A percentile compares a stretch with the other conserved stretches of the same genome.
phyloP scores from a whole-genome alignment of 2,113 vertebrate species.

The Phyllostomus discolor region DNA sequence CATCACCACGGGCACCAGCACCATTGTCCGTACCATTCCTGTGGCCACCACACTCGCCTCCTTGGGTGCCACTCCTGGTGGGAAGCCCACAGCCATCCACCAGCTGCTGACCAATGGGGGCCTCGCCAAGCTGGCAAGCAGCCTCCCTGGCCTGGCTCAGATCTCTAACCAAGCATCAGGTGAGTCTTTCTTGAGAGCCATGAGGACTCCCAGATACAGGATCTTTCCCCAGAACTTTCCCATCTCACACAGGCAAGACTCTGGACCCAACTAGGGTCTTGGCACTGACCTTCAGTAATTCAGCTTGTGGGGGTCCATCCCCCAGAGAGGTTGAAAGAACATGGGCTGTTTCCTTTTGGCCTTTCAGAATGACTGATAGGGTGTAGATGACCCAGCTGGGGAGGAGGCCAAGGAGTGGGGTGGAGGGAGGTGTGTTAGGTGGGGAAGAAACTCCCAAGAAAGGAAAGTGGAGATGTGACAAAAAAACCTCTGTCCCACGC shows the following conservation, averaged over 20 bases:
- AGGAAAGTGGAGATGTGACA: not conserved
- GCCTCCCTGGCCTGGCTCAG: slow-evolving; percentile 92
- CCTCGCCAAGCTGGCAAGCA: slow-evolving; percentile 94
- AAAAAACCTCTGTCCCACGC: not conserved
- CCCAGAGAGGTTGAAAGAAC: not conserved
- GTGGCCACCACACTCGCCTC: slow-evolving; percentile 86
- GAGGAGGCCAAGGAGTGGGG: not conserved
- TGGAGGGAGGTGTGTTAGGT: not conserved
- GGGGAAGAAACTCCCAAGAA: not conserved
- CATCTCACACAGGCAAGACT: not conserved
- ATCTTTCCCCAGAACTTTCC: not conserved
- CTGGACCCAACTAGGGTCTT: not conserved
- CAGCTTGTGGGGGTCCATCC: not conserved
- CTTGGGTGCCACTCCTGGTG: slow-evolving; percentile 78
- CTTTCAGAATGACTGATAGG: not conserved
- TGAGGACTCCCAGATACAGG: not conserved
- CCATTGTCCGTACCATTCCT: slow-evolving; percentile 91
- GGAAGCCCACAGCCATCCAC: slow-evolving; percentile 94
- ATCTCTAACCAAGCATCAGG: slow-evolving; percentile 92
- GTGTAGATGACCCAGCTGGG: not conserved
- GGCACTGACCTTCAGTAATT: not conserved
- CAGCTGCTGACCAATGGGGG: slow-evolving; percentile 94
- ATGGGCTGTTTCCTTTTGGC: not conserved
- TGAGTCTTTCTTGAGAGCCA: slow-evolving; percentile 72
- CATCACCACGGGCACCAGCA: slow-evolving; percentile 81